Base-by-base conservation (phyloP, 1,140 invertebrate species). In the Drosophila sulfurigaster region DNA sequence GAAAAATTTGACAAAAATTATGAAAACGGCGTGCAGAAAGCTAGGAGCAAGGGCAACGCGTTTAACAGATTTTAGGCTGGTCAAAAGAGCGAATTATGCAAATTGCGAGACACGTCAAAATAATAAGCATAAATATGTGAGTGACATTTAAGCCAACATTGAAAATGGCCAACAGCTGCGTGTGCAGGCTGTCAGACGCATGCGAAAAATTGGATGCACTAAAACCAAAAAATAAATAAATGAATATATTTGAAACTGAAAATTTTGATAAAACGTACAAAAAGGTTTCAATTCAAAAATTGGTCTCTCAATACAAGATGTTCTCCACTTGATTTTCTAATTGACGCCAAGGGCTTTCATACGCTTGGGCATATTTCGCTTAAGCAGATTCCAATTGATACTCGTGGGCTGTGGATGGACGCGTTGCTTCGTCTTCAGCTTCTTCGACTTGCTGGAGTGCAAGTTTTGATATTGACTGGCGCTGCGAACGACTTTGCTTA, bases 361-460 rank as follows among this genome's bases (percentile, higher is more conserved):
- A 1, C 57, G 71, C 35, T 65, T 69, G 46, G 85, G 85, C 48
- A 89, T 10, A 30, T 89, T 89, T 10, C 46, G 45, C 25, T 89
- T 89, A 1, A 89, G 65, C 5, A 89, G 75, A 20, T 49, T 52
- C 85, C 85, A 89, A 41, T 88, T 89, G 28, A 89, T 89, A 63
- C 80, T 90, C 13, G 64, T 66, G 8, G 78, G 77, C 1, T 41
- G 8, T 1, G 49, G 13, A 0, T 7, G 10, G 13, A 28, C 6
- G 1, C 68, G 63, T 5, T 52, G 65, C 13, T 62, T 77, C 20
- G 20, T 25, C 32, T n/a, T 43, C 25, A 58, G 52, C 49, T 81
- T 81, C 15, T 67, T 79, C 0, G 41, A 28, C 43, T 70, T 78
- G 16, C 35, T 25, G 6, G 49, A 11, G 3, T 41, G 62, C 5